These are phyloP conservation scores for Sparus aurata DNA, from an alignment of 2,797 vertebrate species.

Conservation along the genomic window DNA sequence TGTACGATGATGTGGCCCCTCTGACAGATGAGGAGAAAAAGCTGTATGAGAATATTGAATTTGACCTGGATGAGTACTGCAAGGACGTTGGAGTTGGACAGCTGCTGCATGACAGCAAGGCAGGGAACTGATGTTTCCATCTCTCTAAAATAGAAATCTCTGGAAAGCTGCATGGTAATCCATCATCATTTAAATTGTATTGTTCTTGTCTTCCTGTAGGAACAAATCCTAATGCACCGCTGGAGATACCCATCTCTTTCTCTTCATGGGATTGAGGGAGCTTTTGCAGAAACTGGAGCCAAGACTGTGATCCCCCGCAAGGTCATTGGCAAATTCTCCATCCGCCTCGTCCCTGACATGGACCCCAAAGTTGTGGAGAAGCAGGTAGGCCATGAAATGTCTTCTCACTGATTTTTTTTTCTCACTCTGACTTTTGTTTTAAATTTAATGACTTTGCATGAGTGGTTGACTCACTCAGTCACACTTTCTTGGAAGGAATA, in stretches of 20 bases:
- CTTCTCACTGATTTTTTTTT: background rate
- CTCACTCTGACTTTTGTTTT: background rate
- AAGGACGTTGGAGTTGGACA: slow-evolving; percentile 87
- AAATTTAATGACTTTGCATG: background rate
- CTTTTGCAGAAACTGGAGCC: slow-evolving; percentile 92
- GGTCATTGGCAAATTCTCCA: slow-evolving; percentile 97
- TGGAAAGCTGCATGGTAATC: background rate
- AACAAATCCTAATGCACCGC: slow-evolving; percentile 94
- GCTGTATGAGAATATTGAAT: slow-evolving; percentile 94
- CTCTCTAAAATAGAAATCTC: rapidly evolving
- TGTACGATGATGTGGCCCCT: slow-evolving; percentile 88
- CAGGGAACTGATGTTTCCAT: slow-evolving; percentile 32
- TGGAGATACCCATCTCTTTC: slow-evolving; percentile 97
- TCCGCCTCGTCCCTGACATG: slow-evolving; percentile 96
- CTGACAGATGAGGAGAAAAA: slow-evolving; percentile 89
- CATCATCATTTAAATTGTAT: rapidly evolving
- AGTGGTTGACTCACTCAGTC: background rate
- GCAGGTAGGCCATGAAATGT: slow-evolving; percentile 79
- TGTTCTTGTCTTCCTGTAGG: slow-evolving; percentile 76
- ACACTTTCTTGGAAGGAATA: background rate
- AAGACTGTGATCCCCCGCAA: slow-evolving; percentile 98
- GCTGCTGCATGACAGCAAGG: slow-evolving; percentile 91
- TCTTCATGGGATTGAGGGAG: slow-evolving; percentile 97
- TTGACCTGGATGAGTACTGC: slow-evolving; percentile 92
- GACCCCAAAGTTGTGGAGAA: slow-evolving; percentile 91